Evolutionary conservation across 2,797 vertebrate species (phyloP), one percentile per base, ranked within the genome.

Genomic region (Halcyon chelicuti): DNA sequence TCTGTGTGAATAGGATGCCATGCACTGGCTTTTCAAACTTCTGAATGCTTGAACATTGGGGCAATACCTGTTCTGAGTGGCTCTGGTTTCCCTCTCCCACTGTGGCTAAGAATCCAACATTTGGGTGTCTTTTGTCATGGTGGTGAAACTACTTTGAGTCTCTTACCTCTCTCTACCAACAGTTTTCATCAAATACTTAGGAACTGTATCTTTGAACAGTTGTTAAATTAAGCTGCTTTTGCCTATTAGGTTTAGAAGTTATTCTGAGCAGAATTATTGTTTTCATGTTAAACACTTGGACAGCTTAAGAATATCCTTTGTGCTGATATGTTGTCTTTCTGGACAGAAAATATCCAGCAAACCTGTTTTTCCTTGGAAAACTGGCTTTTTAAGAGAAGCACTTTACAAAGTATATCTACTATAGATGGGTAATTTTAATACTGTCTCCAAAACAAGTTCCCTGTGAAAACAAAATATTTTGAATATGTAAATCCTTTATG

Each of bases 311-410:
- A 7, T 52, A 29, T n/a, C 39, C 73, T 60, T 86, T 26, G 7
- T 68, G 33, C 8, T 5, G 1, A 26, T 12, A 52, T 3, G 3
- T 31, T 47, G 19, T 44, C 22, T 49, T 84, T 82, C 33, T 42
- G 33, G 4, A 7, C 28, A 57, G 52, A 61, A 87, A 89, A 85
- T 57, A 26, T 58, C 40, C 37, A 77, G 29, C 1, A 42, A 84
- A 82, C 35, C 9, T n/a, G 11, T 28, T 87, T 80, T 67, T 85
- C 37, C 23, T 83, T 57, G 33, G 26, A 74, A 92, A 89, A 63
- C 4, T 6, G 31, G 49, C 17, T 76, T 82, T 79, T 89, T 42
- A 85, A 87, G 0, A 7, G 33, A 74, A 76, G 0, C 3, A 33
- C 13, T 67, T 88, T 44, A 60, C 5, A 68, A 85, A 82, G 49